Evolutionary conservation across 2,797 vertebrate genomes (phyloP).

Genomic region (Peromyscus melanophrys): DNA sequence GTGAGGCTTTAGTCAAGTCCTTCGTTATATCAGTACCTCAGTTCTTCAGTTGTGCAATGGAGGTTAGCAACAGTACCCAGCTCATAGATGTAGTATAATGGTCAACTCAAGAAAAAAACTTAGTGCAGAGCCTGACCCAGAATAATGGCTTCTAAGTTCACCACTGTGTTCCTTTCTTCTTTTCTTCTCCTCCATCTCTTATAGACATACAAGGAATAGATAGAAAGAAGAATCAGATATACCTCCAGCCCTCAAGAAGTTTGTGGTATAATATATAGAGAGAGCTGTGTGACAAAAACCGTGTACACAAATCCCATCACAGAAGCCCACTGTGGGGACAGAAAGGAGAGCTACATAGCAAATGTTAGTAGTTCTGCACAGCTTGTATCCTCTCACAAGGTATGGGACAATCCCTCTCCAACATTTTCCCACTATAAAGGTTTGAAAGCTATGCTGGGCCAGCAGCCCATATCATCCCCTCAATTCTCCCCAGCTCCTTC

Average conservation of each 20-base stretch:
- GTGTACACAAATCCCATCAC: neutral
- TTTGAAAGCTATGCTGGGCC: neutral
- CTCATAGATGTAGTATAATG: neutral
- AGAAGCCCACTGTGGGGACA: neutral
- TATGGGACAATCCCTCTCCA: neutral
- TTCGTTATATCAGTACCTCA: neutral
- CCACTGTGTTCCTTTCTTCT: neutral
- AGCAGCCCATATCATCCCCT: neutral
- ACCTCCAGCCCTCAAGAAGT: neutral
- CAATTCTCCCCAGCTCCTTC: neutral
- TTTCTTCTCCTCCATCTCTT: neutral
- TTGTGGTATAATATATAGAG: neutral
- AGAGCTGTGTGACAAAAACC: neutral
- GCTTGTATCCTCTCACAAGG: neutral
- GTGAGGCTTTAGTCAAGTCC: neutral
- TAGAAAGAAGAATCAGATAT: neutral
- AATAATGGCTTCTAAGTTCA: slow-evolving; percentile 13
- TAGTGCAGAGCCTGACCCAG: neutral
- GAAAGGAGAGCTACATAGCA: neutral
- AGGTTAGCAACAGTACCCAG: neutral
- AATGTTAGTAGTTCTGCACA: neutral
- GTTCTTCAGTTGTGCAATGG: slow-evolving; percentile 17
- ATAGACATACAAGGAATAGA: neutral
- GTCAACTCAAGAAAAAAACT: neutral
- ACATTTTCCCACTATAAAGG: neutral